phyloP scores from a whole-genome alignment of 92 coral and sea anemone species.

The Palythoa caribaeorum region DNA sequence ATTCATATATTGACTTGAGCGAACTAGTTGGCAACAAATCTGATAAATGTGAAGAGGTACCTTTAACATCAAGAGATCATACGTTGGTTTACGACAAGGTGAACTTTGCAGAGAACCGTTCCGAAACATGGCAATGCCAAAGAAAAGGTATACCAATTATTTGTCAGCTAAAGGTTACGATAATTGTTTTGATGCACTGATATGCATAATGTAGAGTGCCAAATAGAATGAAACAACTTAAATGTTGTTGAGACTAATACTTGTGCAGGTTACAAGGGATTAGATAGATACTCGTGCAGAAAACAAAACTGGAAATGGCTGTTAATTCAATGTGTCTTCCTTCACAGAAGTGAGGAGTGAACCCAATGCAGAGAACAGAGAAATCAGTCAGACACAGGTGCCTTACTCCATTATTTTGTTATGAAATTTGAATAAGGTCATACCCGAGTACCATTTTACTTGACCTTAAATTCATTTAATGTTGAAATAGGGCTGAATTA shows the following conservation, averaged over 20 bases:
- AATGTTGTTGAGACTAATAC: too few species aligned
- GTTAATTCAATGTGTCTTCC: neutral
- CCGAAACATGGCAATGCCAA: neutral
- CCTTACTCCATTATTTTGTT: neutral
- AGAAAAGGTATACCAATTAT: constrained; percentile 23
- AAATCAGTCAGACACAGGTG: constrained; percentile 20
- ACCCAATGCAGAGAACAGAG: neutral
- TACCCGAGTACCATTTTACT: neutral
- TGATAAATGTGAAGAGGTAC: constrained; percentile 5
- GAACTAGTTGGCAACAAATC: constrained; percentile 27
- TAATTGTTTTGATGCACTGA: too few species aligned
- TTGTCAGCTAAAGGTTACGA: too few species aligned
- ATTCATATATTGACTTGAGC: constrained; percentile 68
- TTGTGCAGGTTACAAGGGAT: too few species aligned
- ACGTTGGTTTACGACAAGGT: neutral
- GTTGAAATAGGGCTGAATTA: too few species aligned
- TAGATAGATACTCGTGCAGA: neutral
- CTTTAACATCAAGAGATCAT: neutral
- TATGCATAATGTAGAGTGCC: neutral
- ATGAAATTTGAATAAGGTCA: neutral
- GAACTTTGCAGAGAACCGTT: neutral
- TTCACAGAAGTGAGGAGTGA: constrained; percentile 14
- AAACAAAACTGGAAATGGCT: neutral
- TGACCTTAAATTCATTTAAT: neutral
- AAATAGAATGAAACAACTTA: neutral